Conservation (phyloP, 2,888 invertebrate species). For the Archaeoteleia sp. region DNA sequence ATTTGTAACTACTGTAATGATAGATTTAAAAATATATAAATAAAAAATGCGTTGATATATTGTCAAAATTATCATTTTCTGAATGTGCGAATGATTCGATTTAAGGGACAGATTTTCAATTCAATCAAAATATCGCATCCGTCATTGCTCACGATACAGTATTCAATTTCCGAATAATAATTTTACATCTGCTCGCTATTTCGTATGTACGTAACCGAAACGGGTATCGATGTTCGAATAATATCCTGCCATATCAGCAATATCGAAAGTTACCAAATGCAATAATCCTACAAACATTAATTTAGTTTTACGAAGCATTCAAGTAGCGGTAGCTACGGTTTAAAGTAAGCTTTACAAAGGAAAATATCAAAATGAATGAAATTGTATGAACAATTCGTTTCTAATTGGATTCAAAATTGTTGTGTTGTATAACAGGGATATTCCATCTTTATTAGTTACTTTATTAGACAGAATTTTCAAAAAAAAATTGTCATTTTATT, state of each 20-base stretch:
- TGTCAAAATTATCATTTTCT: too few relatives aligned
- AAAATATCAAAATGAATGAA: background rate
- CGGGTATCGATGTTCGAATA: slow-evolving; percentile 31
- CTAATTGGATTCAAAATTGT: too few relatives aligned
- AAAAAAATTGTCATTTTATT: too few relatives aligned
- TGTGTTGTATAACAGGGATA: too few relatives aligned
- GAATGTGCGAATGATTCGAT: slow-evolving; percentile 13
- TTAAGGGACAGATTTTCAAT: slow-evolving; percentile 20
- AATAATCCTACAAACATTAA: slow-evolving; percentile 36
- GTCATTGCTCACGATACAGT: slow-evolving; percentile 33
- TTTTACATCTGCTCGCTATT: slow-evolving; percentile 40
- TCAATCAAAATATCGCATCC: slow-evolving; percentile 34
- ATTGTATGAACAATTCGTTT: too few relatives aligned
- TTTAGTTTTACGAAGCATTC: slow-evolving; percentile 30
- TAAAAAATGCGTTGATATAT: too few relatives aligned
- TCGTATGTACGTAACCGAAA: slow-evolving; percentile 1
- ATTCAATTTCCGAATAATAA: slow-evolving; percentile 40
- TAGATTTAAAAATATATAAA: too few relatives aligned
- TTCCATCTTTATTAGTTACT: too few relatives aligned
- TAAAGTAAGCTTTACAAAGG: slow-evolving; percentile 1
- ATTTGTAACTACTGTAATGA: too few relatives aligned
- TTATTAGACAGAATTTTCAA: too few relatives aligned
- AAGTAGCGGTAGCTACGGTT: background rate
- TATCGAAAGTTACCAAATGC: slow-evolving; percentile 37
- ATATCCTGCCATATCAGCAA: slow-evolving; percentile 33